Evolutionary conservation across 2,888 invertebrate species (phyloP), one percentile per base, ranked within the genome.

Genomic region (Drosophila mulleri): DNA sequence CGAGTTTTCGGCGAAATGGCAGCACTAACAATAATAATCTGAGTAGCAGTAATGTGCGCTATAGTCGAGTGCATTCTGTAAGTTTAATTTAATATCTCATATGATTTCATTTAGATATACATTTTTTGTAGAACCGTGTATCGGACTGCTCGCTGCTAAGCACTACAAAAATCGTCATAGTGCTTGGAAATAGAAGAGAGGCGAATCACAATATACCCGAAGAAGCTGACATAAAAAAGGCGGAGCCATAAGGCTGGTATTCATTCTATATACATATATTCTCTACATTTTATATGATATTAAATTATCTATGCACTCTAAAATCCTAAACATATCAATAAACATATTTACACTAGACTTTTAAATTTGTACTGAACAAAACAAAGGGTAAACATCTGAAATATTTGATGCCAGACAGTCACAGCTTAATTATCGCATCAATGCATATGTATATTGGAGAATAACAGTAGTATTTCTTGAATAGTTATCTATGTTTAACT

Each of bases 1-100:
- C 95, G 75, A 94, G 95, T 92, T 93, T 95, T 89, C 93, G 95
- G 60, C 94, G 95, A 74, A 94, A 95, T n/a, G 94, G 94, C 62
- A 93, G 88, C 23, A 88, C 90, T n/a, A 48, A 18, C 14, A 79
- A 89, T 3, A 90, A 88, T 16, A 78, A 54, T 35, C 44, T 72
- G 23, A 67, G 88, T 20, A 67, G 87, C 23, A 86, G 83, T 39
- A 72, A 73, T 50, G 73, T 70, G 12, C 81, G 72, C 48, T 89
- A 85, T 48, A 91, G 90, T 75, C 85, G 92, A 16, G 82, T 86
- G 9, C 86, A 87, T 60, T 75, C 88, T 8, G 88, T 83, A 65
- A 73, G 72, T 65, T n/a, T 16, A 6, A 14, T 41, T 2, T 0
- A 12, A 2, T n/a, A n/a, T 23, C 0, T 37, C 16, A 7, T 11